Base-by-base conservation (phyloP, 1,140 invertebrate genomes). In the Teleopsis dalmanni region DNA sequence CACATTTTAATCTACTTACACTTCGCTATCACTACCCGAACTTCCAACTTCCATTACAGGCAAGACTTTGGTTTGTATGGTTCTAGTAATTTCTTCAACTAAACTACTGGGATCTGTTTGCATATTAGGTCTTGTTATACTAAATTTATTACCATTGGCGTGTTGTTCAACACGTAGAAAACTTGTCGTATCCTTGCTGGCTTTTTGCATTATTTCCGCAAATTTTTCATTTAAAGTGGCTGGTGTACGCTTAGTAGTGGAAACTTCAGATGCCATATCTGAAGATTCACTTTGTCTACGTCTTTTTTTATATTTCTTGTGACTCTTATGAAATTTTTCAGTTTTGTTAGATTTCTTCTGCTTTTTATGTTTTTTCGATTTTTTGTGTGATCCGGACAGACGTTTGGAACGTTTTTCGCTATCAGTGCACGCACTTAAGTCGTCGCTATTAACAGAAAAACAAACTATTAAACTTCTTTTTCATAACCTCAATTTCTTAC, bases 1-100 rank as follows among this genome's bases (percentile, higher is more conserved):
- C 18, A 33, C 33, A 23, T 42, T 26, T 3, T 36, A 10, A 33
- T 16, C 36, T 40, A 62, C 61, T 53, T 49, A 69, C 65, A 61
- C 57, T 58, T 80, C 81, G 56, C 80, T 80, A 47, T 85, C 83
- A 31, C 79, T 81, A 53, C 81, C 82, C 0, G 84, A 85, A 25
- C 81, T 82, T 14, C 56, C 59, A 45, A 83, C 78, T 27, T 84
- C 78, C 70, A 84, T 80, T 50, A 45, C 53, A 50, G 60, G 64
- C 54, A 63, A 27, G 14, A 62, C 58, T 45, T 68, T 70, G 56
- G 54, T 66, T 56, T 62, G 59, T 63, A 62, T 68, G 29, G 51
- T 70, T 50, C 62, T 73, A 51, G 48, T 62, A 26, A 63, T 62
- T 36, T 75, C 49, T 50, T 51, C 57, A 48, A 73, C 56, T 16